These are phyloP conservation scores for Lapara coniferarum DNA, from an alignment of 2,888 invertebrate species.

Conservation along the genomic window DNA sequence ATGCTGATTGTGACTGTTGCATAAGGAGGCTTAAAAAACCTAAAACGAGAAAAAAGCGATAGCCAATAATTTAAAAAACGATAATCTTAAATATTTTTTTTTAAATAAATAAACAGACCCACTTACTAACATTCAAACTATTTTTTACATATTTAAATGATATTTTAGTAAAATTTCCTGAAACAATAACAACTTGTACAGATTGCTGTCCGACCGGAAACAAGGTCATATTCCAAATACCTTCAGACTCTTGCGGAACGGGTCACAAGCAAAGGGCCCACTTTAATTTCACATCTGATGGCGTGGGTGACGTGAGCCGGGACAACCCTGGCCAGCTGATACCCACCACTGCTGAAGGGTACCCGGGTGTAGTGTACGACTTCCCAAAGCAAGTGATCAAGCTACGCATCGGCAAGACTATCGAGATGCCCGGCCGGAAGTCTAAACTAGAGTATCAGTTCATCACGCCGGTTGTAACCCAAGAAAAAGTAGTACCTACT, in stretches of 20 bases:
- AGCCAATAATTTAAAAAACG: conserved; percentile 17
- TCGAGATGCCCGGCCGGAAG: conserved; percentile 72
- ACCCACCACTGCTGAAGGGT: conserved; percentile 57
- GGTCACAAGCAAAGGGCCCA: conserved; percentile 73
- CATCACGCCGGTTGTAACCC: conserved; percentile 60
- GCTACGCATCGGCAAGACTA: conserved; percentile 64
- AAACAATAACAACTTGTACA: conserved; percentile 64
- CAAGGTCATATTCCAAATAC: conserved; percentile 77
- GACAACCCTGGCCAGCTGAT: conserved; percentile 69
- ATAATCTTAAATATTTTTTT: background rate
- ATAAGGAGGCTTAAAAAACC: conserved; percentile 51
- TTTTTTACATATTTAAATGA: conserved; percentile 1
- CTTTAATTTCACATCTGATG: conserved; percentile 72
- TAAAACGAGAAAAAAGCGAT: conserved; percentile 50
- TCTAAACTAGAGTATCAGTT: conserved; percentile 75
- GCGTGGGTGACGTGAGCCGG: conserved; percentile 69
- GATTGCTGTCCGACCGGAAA: conserved; percentile 80
- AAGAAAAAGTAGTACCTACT: conserved; percentile 59
- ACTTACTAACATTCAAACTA: background rate
- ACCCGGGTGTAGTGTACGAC: conserved; percentile 70
- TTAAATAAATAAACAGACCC: background rate
- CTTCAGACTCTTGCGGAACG: conserved; percentile 66
- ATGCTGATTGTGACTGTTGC: conserved; percentile 68
- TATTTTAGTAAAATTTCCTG: conserved; percentile 38
- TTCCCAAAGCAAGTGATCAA: conserved; percentile 71